These are phyloP conservation scores for Euphonia xanthogaster DNA, from an alignment of 2,797 vertebrate species.

Conservation along the genomic window DNA sequence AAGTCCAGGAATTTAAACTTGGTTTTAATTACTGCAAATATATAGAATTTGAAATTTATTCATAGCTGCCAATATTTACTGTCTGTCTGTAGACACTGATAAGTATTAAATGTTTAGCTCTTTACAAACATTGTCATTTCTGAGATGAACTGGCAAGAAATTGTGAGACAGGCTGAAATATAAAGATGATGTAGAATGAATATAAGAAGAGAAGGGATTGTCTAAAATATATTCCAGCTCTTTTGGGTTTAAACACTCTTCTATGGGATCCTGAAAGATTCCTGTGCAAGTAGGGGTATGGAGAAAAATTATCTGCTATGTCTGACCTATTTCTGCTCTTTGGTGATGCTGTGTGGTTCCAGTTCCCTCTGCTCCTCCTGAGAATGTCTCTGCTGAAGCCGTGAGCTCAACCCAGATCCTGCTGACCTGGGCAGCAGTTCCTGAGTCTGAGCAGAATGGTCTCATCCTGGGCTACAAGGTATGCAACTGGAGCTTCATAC, in stretches of 20 bases:
- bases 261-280: neutral
- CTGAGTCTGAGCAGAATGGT: slow-evolving; percentile 87
- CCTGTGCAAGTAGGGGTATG: neutral
- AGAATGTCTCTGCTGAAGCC: slow-evolving; percentile 88
- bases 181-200: neutral
- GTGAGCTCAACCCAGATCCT: slow-evolving; percentile 92
- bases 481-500: neutral
- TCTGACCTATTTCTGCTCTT: neutral
- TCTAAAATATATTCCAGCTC: neutral
- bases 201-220: neutral
- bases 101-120: neutral
- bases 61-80: neutral
- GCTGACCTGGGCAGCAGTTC: slow-evolving; percentile 87
- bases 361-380: slow-evolving; percentile 91
- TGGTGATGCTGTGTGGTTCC: neutral
- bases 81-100: neutral
- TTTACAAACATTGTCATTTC: neutral
- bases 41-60: neutral
- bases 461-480: slow-evolving; percentile 95
- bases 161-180: neutral
- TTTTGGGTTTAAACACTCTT: neutral
- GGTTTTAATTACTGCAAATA: neutral
- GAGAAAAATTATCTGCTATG: neutral
- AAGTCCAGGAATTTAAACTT: neutral
- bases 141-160: neutral